phyloP scores from a whole-genome alignment of 1,140 invertebrate species.

The Cydia pomonella region DNA sequence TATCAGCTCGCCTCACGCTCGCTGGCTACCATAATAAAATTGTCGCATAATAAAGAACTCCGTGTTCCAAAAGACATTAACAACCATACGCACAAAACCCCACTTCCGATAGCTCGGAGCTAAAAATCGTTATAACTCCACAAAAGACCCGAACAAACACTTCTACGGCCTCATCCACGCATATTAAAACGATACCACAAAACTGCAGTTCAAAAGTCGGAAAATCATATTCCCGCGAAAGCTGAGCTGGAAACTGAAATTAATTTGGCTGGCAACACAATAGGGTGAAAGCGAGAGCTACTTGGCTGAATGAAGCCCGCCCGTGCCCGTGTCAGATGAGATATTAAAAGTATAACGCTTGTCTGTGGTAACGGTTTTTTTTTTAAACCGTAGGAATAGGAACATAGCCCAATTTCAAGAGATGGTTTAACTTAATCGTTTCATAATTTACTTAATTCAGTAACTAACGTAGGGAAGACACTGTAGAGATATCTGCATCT shows the following conservation, averaged over 20 bases:
- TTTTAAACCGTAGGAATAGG: too few relatives aligned
- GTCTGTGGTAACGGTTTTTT: conserved; percentile 18
- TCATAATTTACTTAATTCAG: too few relatives aligned
- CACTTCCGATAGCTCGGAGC: neutral
- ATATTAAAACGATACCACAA: conserved; percentile 66
- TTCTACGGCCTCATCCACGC: conserved; percentile 6
- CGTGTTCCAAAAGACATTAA: too few relatives aligned
- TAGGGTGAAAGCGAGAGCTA: conserved; percentile 74
- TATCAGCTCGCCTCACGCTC: too few relatives aligned
- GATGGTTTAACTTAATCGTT: too few relatives aligned
- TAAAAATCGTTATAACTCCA: conserved; percentile 18
- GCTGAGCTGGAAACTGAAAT: conserved; percentile 69
- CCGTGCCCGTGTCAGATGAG: conserved; percentile 53
- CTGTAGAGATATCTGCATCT: too few relatives aligned
- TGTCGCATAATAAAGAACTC: too few relatives aligned
- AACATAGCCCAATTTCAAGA: too few relatives aligned
- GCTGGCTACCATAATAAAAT: too few relatives aligned
- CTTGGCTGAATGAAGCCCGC: conserved; percentile 67
- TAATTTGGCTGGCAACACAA: conserved; percentile 76
- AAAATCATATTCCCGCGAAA: conserved; percentile 71
- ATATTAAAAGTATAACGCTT: conserved; percentile 66
- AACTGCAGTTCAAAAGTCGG: conserved; percentile 60
- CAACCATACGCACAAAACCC: neutral
- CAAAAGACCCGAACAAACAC: conserved; percentile 4
- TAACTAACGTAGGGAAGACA: too few relatives aligned